Evolutionary conservation across 2,113 vertebrate genomes (phyloP), one percentile per base, ranked within the genome.

Genomic region (Varanus salvator): DNA sequence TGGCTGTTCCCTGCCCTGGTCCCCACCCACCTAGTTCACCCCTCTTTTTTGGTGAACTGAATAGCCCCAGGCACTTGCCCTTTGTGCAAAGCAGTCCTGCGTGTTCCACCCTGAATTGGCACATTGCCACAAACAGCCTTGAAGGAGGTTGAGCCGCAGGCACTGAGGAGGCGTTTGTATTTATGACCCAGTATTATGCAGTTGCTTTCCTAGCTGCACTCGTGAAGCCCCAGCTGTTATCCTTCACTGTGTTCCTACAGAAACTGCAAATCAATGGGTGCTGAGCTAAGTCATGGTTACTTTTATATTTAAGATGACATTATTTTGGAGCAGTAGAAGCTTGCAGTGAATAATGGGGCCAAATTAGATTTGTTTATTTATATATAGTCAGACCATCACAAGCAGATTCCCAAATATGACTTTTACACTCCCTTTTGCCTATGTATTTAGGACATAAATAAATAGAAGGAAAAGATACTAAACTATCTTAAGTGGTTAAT

Each of bases 111-210:
- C 80, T 27, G 50, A 81, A 66, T 84, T 38, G 76, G 57, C 23
- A 68, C 31, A 66, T 77, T 57, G 34, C 23, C 72, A 89, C 38
- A 74, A 82, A 88, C 15, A 27, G 81, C 31, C 69, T 84, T 89
- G 80, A 64, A 48, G 38, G 31, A 64, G 38, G 64, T 74, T 76
- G 80, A 64, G 29, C 57, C 21, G 25, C 34, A 34, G 60, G 38
- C 57, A 52, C 19, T 74, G 71, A 75, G 66, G 54, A 84, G 52
- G 8, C 60, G 1, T n/a, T 83, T 83, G 54, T 83, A 9, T 82
- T 89, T 89, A 14, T 74, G 54, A 60, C 15, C 2, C 38, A 54
- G 25, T 71, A n/a, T 80, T 57, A 38, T 38, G 21, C 27, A 27
- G n/a, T 80, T 88, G 52, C 27, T 83, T 83, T 60, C 25, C 80